Evolutionary conservation across 2,113 vertebrate genomes (phyloP), one percentile per base, ranked within the genome.

Genomic region (Acrocephalus arundinaceus): DNA sequence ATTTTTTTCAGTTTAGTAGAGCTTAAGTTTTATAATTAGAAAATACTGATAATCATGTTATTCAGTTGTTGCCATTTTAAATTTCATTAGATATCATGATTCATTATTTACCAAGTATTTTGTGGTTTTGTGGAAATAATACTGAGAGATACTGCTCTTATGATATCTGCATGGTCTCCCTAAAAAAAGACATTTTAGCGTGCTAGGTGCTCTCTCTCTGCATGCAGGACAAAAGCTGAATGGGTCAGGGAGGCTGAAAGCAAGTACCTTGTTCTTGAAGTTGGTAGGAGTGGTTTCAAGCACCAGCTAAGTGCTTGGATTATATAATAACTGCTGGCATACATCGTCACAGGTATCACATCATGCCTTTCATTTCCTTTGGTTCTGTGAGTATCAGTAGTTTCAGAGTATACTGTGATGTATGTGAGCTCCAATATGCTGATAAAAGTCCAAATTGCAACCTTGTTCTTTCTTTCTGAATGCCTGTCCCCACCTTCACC

Each of bases 251-350:
- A 73, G 52, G 25, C 51, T 77, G 68, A 86, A 90, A 79, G 90
- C 52, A 93, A 87, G 33, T 49, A 61, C 55, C 54, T 82, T 91
- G 35, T 13, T 58, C 51, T 85, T 91, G 37, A 92, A 96, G 78
- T 89, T 65, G 33, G 41, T 84, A 52, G 37, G 41, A 90, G 51
- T 65, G 33, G 21, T 93, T 96, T 97, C 80, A 81, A 92, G 80
- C 55, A 67, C 28, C 65, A 91, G n/a, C 43, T 46, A 70, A 96
- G 45, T 51, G 35, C 41, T 59, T 92, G 30, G 57, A 66, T 94
- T 96, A 54, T 89, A 46, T 39, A 89, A 25, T 48, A 84, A 87
- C 71, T 86, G 27, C 70, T 92, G 41, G 46, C 74, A 31, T 33
- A 72, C 33, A 39, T 91, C 54, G 72, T 87, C 81, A 85, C 37